Conservation (phyloP, 2,888 invertebrate genomes). For the Theretra japonica region DNA sequence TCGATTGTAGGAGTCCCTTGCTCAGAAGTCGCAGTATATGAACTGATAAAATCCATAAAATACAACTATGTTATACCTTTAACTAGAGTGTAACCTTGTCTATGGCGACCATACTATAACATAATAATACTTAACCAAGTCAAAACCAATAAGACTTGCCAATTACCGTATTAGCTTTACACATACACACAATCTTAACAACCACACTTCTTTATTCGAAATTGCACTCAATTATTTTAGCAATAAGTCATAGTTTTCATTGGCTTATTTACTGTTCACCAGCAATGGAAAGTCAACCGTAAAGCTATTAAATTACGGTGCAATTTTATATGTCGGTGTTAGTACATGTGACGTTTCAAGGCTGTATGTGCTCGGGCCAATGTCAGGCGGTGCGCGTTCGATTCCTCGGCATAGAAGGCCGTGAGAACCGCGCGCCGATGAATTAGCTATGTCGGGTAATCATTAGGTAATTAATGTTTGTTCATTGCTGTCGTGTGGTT, state of each 20-base stretch:
- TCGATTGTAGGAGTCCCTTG: no score
- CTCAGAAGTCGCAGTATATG: no score
- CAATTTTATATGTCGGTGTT: neutral
- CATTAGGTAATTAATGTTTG: conserved; percentile 8
- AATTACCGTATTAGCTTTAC: neutral
- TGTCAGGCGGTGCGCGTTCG: conserved; percentile 24
- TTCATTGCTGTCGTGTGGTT: neutral
- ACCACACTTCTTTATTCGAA: neutral
- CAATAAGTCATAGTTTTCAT: neutral
- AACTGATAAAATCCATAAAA: no score
- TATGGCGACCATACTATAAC: conserved; percentile 16
- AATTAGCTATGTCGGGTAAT: conserved; percentile 19
- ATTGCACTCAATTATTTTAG: neutral
- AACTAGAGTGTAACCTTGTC: neutral
- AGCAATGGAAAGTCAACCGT: neutral
- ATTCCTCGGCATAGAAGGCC: conserved; percentile 24
- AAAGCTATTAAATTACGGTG: neutral
- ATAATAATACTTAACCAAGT: conserved; percentile 7
- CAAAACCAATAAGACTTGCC: conserved; percentile 8
- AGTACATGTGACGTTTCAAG: neutral
- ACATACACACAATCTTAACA: neutral
- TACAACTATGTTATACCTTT: neutral
- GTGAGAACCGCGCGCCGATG: conserved; percentile 12
- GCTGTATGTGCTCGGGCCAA: neutral
- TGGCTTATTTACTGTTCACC: neutral